Base-by-base conservation (phyloP, 2,888 invertebrate species). In the Eilema griseolum region DNA sequence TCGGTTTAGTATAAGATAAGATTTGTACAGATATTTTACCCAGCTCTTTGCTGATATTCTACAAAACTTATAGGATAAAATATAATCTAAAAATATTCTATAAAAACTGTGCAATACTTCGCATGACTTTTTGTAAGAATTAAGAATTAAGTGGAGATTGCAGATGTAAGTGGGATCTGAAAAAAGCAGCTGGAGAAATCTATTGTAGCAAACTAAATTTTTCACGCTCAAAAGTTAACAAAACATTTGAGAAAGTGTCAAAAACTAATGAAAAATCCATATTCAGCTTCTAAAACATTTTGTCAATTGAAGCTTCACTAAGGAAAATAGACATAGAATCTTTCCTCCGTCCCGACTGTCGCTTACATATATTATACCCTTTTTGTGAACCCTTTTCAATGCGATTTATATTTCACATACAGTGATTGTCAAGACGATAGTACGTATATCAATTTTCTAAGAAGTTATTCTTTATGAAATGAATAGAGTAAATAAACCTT, bases 401-500 rank as follows among this genome's bases (percentile, higher is more conserved):
- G 24, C 26, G 24, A 59, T 59, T 26, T 26, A 59, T 26, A 61
- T 28, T 61, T 26, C 61, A 61, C 26, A 28, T 61, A 28, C 31
- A 61, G 26, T 52, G 10, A 52, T 52, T 52, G 52, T 52, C n/a
- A 52, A 52, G 52, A 52, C 52, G 52, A n/a, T n/a, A 10, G n/a
- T n/a, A 52, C 7, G 7, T 20, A 46, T 52, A 52, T n/a, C 52
- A 52, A 52, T 52, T n/a, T n/a, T 52, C n/a, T 52, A 52, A 52
- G 52, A 52, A 52, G 52, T 52, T 52, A n/a, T 52, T 52, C n/a
- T 52, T 52, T 20, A 20, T 52, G 52, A 52, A 52, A 52, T 52
- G 52, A 52, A 52, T n/a, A n/a, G 20, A 52, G 52, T 52, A 52
- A 52, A 52, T 52, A 52, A n/a, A 52, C n/a, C n/a, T 52, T n/a